Evolutionary conservation across 2,888 invertebrate species (phyloP).

Genomic region (Yponomeuta sedellus): DNA sequence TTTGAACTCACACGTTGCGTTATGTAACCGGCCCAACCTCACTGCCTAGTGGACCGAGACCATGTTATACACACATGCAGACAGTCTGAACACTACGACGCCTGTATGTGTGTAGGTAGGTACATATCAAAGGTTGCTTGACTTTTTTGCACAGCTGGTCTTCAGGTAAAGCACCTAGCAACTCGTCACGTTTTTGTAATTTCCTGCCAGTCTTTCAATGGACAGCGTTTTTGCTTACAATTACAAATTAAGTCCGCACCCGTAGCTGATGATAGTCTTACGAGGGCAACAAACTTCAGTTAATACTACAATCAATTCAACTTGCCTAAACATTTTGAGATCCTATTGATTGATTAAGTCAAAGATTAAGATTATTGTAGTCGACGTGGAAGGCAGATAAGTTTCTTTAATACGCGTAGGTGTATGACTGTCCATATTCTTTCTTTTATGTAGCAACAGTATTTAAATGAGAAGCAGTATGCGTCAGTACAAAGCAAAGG

Average conservation of each 20-base stretch:
- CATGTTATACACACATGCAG: not conserved
- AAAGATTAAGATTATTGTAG: not conserved
- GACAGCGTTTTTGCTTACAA: not conserved
- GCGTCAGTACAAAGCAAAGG: not conserved
- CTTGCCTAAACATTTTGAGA: not conserved
- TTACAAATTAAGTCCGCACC: not conserved
- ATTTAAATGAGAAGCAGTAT: not conserved
- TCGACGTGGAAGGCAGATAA: not conserved
- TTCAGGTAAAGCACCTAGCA: not conserved
- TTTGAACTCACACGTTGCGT: conserved; percentile 38
- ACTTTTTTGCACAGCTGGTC: not conserved
- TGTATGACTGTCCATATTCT: not conserved
- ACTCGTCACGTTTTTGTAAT: not conserved
- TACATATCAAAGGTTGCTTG: not conserved
- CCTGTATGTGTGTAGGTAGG: too few species aligned
- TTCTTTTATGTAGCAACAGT: not conserved
- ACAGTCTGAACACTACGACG: not conserved
- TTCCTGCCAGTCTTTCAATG: not conserved
- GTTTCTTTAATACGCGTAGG: not conserved
- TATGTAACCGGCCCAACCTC: conserved; percentile 38
- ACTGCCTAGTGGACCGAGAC: conserved; percentile 1
- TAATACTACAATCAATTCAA: too few species aligned
- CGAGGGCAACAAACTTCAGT: not conserved
- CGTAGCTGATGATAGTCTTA: not conserved
- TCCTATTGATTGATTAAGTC: not conserved